These are phyloP conservation scores for Ligdia adustata DNA, from an alignment of 2,888 invertebrate species.

Conservation along the genomic window DNA sequence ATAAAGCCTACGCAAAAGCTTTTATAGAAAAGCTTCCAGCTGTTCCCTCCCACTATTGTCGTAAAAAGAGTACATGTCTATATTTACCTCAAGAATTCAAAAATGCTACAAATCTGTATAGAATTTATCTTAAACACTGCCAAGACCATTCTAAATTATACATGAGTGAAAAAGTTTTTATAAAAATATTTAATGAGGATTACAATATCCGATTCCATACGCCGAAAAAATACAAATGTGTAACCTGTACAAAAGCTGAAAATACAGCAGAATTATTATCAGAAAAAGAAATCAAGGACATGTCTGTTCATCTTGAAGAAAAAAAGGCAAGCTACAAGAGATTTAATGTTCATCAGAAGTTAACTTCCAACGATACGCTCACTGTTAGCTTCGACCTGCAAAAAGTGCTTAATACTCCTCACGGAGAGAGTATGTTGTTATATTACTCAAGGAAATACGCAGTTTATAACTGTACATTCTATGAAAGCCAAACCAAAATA, in stretches of 20 bases:
- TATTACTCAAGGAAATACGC: conserved; percentile 23
- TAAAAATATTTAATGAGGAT: conserved; percentile 25
- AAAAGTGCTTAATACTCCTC: conserved; percentile 26
- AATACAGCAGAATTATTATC: conserved; percentile 1
- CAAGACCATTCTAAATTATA: conserved; percentile 4
- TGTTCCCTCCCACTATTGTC: conserved; percentile 14
- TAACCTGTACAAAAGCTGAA: conserved; percentile 6
- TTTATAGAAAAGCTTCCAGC: conserved; percentile 8
- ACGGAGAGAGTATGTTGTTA: conserved; percentile 20
- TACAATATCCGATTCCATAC: conserved; percentile 25
- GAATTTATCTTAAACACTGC: conserved; percentile 13
- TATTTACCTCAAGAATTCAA: conserved; percentile 18
- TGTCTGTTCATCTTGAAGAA: neutral
- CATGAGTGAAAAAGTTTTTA: conserved; percentile 11
- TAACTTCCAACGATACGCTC: neutral
- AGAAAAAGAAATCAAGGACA: conserved; percentile 1
- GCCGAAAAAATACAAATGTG: conserved; percentile 24
- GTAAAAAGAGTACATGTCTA: conserved; percentile 7
- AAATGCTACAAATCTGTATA: conserved; percentile 12
- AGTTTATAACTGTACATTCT: conserved; percentile 9
- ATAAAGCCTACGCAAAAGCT: conserved; percentile 7
- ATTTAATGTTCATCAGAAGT: conserved; percentile 3
- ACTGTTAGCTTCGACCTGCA: conserved; percentile 18
- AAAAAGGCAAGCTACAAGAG: neutral
- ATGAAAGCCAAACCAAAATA: conserved; percentile 5